Evolutionary conservation across 2,797 vertebrate genomes (phyloP), one percentile per base, ranked within the genome.

Genomic region (Cuculus canorus): DNA sequence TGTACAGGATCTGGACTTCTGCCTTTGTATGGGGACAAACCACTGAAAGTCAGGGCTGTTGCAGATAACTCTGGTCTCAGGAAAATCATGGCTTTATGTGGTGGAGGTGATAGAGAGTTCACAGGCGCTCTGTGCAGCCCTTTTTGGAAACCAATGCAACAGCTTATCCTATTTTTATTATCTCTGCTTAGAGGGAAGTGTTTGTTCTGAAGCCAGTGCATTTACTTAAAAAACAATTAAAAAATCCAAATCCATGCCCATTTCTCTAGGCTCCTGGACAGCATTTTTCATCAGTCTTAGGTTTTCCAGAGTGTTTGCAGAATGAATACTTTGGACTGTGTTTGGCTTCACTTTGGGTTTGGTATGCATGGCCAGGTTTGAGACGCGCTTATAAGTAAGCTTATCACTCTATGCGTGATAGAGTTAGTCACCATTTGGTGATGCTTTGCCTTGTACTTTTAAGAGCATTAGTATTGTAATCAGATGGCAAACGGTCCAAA

Each of bases 361-460:
- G 57, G 37, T 41, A n/a, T 33, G 50, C 41, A 1, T 8, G 52
- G 56, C 72, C 24, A 13, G n/a, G 27, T 78, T 56, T 69, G 73
- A 53, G 93, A 48, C 6, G 10, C 3, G 18, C 64, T 82, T 73
- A n/a, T n/a, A n/a, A n/a, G n/a, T n/a, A n/a, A n/a, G n/a, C n/a
- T n/a, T n/a, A n/a, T n/a, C n/a, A n/a, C n/a, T n/a, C n/a, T n/a
- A 14, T 0, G 5, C 2, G 24, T 10, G 75, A 37, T 19, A 30
- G 37, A 54, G 33, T 53, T 7, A 45, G 11, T 75, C 73, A 17
- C 59, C 66, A 1, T 47, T 81, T 80, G 75, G 37, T 65, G 73
- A 17, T 30, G 52, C 76, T 94, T 53, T 41, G 22, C 63, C 43
- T 56, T 23, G 22, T 50, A 37, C 43, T 79, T 77, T 48, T n/a